Evolutionary conservation across 2,113 vertebrate species (phyloP).

Genomic region (Ophthalmolycus amberensis): DNA sequence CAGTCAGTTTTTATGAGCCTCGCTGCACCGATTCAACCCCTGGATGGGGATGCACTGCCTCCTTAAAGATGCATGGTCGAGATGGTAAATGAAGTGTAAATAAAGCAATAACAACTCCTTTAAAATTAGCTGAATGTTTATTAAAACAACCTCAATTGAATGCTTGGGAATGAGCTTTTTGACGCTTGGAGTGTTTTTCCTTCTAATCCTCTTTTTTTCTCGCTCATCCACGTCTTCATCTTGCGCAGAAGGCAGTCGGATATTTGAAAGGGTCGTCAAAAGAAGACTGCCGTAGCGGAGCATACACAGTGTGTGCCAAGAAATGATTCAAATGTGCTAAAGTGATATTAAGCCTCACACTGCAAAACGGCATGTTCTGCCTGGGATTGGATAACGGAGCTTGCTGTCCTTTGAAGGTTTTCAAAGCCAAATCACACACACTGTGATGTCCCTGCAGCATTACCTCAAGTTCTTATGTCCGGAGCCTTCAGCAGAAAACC

Average conservation of each 20-base stretch:
- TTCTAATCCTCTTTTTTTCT: not conserved
- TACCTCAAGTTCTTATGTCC: not conserved
- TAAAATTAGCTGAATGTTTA: constrained; percentile 8
- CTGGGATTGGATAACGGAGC: not conserved
- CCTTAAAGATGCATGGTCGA: constrained; percentile 1
- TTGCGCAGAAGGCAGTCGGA: not conserved
- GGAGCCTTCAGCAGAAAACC: not conserved
- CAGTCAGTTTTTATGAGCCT: constrained; percentile 26
- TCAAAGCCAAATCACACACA: not conserved
- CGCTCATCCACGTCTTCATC: constrained; percentile 12
- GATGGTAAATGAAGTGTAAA: constrained; percentile 10
- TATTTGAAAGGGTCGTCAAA: constrained; percentile 22
- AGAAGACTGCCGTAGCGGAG: not conserved
- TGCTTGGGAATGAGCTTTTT: not conserved
- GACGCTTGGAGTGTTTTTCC: not conserved
- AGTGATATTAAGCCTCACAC: not conserved
- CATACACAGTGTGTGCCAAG: not conserved
- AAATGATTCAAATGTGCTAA: constrained; percentile 4
- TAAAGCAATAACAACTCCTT: constrained; percentile 18
- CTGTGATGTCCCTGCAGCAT: not conserved
- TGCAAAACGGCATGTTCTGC: not conserved
- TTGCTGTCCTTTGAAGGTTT: not conserved
- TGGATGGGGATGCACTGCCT: not conserved
- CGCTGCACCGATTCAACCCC: not conserved
- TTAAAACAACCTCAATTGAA: not conserved